These are phyloP conservation scores for Platyrinchus mystaceus DNA, from an alignment of 2,797 vertebrate species.

Conservation along the genomic window DNA sequence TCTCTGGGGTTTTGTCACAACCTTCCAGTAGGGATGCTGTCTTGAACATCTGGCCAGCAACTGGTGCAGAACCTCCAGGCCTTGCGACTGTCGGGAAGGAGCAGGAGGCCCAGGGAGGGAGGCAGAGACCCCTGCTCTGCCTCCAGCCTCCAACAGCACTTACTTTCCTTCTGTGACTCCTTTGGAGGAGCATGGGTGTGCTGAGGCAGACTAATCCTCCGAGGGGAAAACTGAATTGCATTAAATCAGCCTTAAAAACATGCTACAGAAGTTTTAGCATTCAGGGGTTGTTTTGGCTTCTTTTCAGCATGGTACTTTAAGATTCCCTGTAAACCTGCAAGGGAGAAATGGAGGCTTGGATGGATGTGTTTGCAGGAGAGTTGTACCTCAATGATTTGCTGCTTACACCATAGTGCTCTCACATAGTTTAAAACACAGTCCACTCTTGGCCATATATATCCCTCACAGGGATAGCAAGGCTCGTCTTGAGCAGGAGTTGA, in stretches of 20 bases:
- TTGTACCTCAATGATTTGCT: neutral
- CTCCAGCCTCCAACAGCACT: neutral
- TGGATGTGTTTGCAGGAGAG: neutral
- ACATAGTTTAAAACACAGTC: neutral
- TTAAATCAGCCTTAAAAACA: neutral
- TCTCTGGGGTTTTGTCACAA: slow-evolving; percentile 74
- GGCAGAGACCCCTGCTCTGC: neutral
- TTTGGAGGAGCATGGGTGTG: neutral
- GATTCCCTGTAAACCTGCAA: neutral
- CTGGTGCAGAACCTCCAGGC: slow-evolving; percentile 69
- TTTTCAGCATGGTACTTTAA: neutral
- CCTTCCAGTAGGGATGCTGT: slow-evolving; percentile 62
- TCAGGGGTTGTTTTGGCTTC: neutral
- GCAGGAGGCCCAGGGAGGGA: neutral
- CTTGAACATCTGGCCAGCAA: slow-evolving; percentile 76
- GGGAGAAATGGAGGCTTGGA: neutral
- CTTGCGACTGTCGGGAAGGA: neutral
- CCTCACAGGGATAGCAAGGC: neutral
- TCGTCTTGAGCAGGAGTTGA: neutral
- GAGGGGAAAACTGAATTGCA: rapidly evolving
- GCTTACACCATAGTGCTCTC: neutral
- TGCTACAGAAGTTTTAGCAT: neutral
- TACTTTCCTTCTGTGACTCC: neutral
- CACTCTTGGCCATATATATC: neutral
- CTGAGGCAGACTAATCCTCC: neutral